Conservation (phyloP, 2,888 invertebrate genomes). For the Melinaea menophilus region DNA sequence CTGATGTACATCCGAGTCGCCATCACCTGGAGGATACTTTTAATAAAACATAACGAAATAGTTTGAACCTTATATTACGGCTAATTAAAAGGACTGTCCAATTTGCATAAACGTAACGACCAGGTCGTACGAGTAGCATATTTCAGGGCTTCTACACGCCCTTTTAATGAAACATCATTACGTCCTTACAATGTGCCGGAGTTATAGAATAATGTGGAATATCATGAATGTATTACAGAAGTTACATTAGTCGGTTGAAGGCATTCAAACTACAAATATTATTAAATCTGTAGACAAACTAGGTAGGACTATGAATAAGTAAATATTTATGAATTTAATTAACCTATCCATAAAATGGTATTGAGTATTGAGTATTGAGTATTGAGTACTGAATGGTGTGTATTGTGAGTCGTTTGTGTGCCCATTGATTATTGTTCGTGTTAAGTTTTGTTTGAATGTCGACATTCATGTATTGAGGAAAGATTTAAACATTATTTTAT, state of each 20-base stretch:
- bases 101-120: conserved; percentile 14
- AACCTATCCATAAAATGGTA: conserved; percentile 1
- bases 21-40: too few species aligned
- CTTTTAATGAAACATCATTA: conserved; percentile 23
- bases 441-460: too few species aligned
- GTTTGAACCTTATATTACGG: too few species aligned
- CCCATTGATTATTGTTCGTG: conserved; percentile 2
- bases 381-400: background rate
- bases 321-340: conserved; percentile 4
- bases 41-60: too few species aligned
- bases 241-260: too few species aligned
- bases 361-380: background rate
- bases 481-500: too few species aligned
- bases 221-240: too few species aligned
- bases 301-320: background rate
- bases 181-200: conserved; percentile 7
- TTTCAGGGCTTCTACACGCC: conserved; percentile 16
- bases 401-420: background rate
- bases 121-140: conserved; percentile 13
- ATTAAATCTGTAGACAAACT: background rate
- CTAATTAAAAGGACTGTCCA: conserved; percentile 11
- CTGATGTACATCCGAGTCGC: too few species aligned
- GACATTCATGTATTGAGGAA: too few species aligned
- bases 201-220: conserved; percentile 7
- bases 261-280: too few species aligned